These are phyloP conservation scores for Rotaria socialis DNA, from an alignment of 2,888 invertebrate genomes.

Conservation along the genomic window DNA sequence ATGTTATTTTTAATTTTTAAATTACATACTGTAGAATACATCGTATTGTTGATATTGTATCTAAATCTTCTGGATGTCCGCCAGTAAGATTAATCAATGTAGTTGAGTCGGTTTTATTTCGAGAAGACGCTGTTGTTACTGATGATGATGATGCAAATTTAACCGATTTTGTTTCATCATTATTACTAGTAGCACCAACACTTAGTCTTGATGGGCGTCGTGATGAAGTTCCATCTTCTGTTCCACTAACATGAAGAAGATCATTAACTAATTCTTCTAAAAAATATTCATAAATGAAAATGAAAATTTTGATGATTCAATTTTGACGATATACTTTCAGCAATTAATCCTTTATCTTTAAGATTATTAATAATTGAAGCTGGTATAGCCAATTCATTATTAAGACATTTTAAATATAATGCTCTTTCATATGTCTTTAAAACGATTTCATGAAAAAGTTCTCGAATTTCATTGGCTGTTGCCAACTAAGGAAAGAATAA, in stretches of 20 bases:
- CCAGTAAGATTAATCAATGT: not conserved
- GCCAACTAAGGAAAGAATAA: not conserved
- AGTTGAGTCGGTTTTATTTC: not conserved
- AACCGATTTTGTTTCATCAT: not conserved
- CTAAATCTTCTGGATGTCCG: not conserved
- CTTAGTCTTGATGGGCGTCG: not conserved
- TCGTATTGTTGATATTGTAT: not conserved
- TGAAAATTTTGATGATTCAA: too few relatives aligned
- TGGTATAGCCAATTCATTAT: conserved; percentile 37
- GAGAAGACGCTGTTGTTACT: not conserved
- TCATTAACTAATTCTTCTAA: conserved; percentile 16
- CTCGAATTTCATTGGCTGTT: conserved; percentile 5
- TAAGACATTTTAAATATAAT: conserved; percentile 43
- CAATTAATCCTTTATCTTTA: not conserved
- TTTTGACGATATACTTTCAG: not conserved
- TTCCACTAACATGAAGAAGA: not conserved
- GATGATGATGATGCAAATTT: conserved; percentile 8
- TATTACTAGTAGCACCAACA: not conserved
- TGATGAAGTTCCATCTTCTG: not conserved
- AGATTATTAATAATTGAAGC: not conserved
- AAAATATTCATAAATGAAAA: too few relatives aligned
- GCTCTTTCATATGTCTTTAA: conserved; percentile 37
- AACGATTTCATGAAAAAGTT: conserved; percentile 39
- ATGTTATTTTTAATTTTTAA: not conserved
- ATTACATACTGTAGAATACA: not conserved